A percentile compares a stretch with the other conserved stretches of the same genome.
Evolutionary conservation across 2,888 invertebrate species (phyloP).

Genomic region (Platycheirus rosarum): DNA sequence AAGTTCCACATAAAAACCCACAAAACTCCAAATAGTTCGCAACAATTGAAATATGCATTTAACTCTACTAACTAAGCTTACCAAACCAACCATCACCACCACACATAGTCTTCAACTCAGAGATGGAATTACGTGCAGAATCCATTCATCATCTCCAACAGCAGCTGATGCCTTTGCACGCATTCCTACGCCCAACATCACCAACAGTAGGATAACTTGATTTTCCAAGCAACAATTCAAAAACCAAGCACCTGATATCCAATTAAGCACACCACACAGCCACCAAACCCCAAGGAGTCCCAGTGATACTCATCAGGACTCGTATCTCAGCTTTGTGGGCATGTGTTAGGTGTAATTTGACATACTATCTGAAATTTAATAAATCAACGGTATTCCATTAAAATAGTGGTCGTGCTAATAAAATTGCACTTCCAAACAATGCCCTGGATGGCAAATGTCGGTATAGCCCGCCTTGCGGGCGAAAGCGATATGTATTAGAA

Average conservation of each 20-base stretch:
- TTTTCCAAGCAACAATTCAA: conserved; percentile 48
- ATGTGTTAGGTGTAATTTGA: background rate
- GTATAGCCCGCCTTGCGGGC: conserved; percentile 1
- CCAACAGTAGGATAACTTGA: conserved; percentile 36
- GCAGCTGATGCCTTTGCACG: background rate
- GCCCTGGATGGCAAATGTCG: conserved; percentile 48
- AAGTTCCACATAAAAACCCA: too few relatives aligned
- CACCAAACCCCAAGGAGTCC: background rate
- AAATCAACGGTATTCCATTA: conserved; percentile 62
- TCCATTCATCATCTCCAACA: conserved; percentile 26
- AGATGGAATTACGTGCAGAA: conserved; percentile 41
- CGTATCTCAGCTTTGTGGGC: background rate
- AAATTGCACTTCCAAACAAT: conserved; percentile 51
- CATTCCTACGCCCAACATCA: too few relatives aligned
- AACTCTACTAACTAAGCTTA: too few relatives aligned
- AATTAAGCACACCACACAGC: conserved; percentile 44
- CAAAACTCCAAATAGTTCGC: too few relatives aligned
- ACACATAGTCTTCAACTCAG: conserved; percentile 7
- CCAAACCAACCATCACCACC: background rate
- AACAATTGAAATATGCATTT: too few relatives aligned
- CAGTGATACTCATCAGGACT: background rate
- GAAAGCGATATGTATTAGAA: conserved; percentile 27
- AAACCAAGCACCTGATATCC: conserved; percentile 62
- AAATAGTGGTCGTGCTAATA: conserved; percentile 50
- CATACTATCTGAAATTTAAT: conserved; percentile 51